Base-by-base conservation (phyloP, 2,888 invertebrate species). In the Nebria salina region DNA sequence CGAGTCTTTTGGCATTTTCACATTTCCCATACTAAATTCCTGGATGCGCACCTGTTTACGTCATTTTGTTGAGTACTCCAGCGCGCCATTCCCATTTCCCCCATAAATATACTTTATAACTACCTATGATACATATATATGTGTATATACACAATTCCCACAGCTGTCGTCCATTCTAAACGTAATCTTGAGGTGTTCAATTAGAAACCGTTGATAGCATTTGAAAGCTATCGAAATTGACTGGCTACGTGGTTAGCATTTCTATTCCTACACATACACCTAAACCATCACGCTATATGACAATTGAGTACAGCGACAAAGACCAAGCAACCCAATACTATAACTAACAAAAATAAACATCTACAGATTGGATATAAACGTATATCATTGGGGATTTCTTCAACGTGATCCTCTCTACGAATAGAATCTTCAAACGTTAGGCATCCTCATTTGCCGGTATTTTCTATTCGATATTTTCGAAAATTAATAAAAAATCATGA, bases 1-100 rank as follows among this genome's bases (percentile, higher is more conserved):
- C 1, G 34, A 34, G 4, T 34, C 34, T 5, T 34, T 34, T 34
- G 34, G 34, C 77, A 77, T 77, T 77, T 72, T 72, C 72, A 77
- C 77, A 77, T 77, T 72, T 72, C 64, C 34, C 43, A 64, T 41
- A 65, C 41, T 65, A 76, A 65, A 65, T 76, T 75, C 64, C 64
- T 25, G 26, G 26, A 64, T 54, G 4, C 41, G 73, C 78, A 78
- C 73, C 78, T 78, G 78, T 72, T 78, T 78, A 78, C 73, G 66
- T 73, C 78, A 20, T 78, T 76, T 43, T 43, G 34, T 20, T 6
- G 54, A 43, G 43, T 9, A 43, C 54, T 34, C 54, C 6, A 72
- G 13, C 6, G 72, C 26, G 26, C 6, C 8, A 72, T n/a, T 34
- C 65, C 73, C 26, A 34, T 66, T 64, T 78, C 64, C 64, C 64